Percentiles rank a stretch among this genome's conserved stretches.
phyloP scores from a whole-genome alignment of 2,888 invertebrate genomes.

The Campaea margaritaria region DNA sequence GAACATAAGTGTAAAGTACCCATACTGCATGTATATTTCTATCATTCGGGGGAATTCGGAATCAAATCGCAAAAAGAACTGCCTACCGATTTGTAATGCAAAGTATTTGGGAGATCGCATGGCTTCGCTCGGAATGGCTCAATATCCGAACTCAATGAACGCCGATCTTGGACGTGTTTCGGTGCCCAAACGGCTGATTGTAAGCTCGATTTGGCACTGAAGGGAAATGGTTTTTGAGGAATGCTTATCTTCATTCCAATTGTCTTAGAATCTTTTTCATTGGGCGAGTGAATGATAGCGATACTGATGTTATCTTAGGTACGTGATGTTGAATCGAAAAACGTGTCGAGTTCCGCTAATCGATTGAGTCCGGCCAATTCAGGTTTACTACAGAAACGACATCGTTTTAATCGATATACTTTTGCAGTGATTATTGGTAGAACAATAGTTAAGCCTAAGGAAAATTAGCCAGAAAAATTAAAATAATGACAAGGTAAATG shows the following conservation, averaged over 20 bases:
- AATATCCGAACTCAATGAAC: slow-evolving; percentile 34
- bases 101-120: slow-evolving; percentile 51
- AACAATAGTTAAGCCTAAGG: too few species aligned
- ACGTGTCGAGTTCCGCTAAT: too few species aligned
- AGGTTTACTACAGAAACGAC: too few species aligned
- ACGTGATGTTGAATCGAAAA: too few species aligned
- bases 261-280: too few species aligned
- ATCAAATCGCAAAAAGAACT: slow-evolving; percentile 77
- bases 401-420: too few species aligned
- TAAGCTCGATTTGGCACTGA: slow-evolving; percentile 25
- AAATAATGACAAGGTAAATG: too few species aligned
- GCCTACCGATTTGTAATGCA: slow-evolving; percentile 81
- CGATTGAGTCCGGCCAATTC: too few species aligned
- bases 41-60: slow-evolving; percentile 46
- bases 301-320: too few species aligned
- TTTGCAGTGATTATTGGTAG: too few species aligned
- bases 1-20: not conserved
- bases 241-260: slow-evolving; percentile 1
- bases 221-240: slow-evolving; percentile 1
- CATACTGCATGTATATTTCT: slow-evolving; percentile 14
- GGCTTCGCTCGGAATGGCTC: slow-evolving; percentile 27
- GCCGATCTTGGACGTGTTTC: slow-evolving; percentile 34
- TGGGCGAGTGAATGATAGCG: too few species aligned
- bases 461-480: too few species aligned
- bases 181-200: slow-evolving; percentile 39